These are phyloP conservation scores for Drosophila burlai DNA, from an alignment of 1,140 invertebrate species.

Conservation along the genomic window DNA sequence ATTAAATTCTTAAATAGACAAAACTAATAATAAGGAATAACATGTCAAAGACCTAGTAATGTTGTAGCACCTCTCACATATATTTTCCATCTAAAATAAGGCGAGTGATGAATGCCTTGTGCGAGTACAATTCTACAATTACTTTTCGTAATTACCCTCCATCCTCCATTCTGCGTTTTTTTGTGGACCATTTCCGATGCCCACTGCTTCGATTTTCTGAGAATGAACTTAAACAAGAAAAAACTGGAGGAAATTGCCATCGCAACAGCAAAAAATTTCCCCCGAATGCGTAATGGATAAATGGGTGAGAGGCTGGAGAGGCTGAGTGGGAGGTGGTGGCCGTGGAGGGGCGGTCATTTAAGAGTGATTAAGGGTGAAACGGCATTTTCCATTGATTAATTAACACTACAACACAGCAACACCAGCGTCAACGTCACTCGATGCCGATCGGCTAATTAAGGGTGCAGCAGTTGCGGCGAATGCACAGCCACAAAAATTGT, in stretches of 20 bases:
- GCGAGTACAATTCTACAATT: conserved; percentile 7
- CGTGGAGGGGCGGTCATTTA: conserved; percentile 33
- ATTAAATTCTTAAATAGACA: too few species aligned
- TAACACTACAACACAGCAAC: conserved; percentile 21
- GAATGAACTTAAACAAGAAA: conserved; percentile 24
- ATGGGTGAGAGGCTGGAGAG: conserved; percentile 1
- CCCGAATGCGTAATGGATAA: conserved; percentile 23
- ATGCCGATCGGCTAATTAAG: conserved; percentile 48
- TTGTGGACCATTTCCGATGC: not conserved
- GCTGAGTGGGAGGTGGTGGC: conserved; percentile 3
- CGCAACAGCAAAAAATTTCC: conserved; percentile 3
- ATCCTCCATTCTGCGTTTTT: not conserved
- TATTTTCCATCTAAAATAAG: not conserved
- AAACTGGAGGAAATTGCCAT: conserved; percentile 6
- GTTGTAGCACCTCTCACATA: not conserved
- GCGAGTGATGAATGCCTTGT: not conserved
- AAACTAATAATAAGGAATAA: not conserved
- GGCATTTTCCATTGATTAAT: conserved; percentile 62
- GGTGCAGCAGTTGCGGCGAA: conserved; percentile 2
- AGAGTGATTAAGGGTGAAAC: conserved; percentile 57
- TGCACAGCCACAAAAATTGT: not conserved
- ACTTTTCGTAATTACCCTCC: not conserved
- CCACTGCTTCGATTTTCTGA: not conserved
- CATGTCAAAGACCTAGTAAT: too few species aligned
- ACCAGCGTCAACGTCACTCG: conserved; percentile 42